Evolutionary conservation across 1,140 invertebrate species (phyloP).

Genomic region (Aphis gossypii): DNA sequence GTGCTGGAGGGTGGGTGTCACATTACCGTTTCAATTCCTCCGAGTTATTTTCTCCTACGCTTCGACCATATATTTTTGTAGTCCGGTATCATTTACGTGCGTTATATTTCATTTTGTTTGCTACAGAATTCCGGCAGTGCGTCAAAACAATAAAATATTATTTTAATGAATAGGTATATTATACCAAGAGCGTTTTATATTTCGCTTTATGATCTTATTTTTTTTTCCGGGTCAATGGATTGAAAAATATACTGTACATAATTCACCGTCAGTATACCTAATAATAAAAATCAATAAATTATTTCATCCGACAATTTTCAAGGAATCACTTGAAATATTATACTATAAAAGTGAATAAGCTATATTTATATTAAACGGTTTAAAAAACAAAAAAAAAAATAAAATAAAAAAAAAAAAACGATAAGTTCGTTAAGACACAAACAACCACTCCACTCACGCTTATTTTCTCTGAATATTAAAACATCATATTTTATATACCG

Average conservation of each 20-base stretch:
- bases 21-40: slow-evolving; percentile 33
- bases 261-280: neutral
- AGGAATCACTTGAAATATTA: neutral
- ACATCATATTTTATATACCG: too few relatives aligned
- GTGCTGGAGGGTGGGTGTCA: too few relatives aligned
- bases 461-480: too few relatives aligned
- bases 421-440: neutral
- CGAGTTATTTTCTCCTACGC: neutral
- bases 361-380: neutral
- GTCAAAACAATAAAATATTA: slow-evolving; percentile 19
- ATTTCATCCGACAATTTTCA: neutral
- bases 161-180: slow-evolving; percentile 8
- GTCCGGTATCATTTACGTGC: neutral
- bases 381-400: too few relatives aligned
- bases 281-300: slow-evolving; percentile 20
- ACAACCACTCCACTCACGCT: neutral
- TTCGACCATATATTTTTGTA: neutral
- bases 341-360: neutral
- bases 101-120: neutral
- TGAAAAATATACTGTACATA: neutral
- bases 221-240: slow-evolving; percentile 7
- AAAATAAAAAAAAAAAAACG: too few relatives aligned
- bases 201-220: neutral
- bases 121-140: neutral
- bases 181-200: neutral